Evolutionary conservation across 2,113 vertebrate genomes (phyloP).

Genomic region (Tapirus terrestris): DNA sequence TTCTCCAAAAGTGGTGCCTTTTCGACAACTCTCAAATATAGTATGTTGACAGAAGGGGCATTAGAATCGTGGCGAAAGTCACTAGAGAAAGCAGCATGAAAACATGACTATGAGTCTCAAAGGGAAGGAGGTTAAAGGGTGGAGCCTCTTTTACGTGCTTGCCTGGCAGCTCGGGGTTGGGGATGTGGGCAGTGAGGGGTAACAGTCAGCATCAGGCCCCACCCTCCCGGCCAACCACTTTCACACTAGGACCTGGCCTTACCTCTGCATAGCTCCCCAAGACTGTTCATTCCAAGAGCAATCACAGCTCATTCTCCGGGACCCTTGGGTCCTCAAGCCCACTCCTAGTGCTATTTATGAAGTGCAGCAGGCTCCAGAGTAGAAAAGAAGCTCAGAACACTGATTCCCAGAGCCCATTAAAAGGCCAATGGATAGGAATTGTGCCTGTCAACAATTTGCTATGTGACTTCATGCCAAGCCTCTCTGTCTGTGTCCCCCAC

Average conservation of each 20-base stretch:
- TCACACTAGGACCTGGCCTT: not conserved
- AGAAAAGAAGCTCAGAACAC: not conserved
- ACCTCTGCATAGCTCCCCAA: not conserved
- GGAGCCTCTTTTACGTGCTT: not conserved
- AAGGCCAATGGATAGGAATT: not conserved
- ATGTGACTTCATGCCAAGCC: not conserved
- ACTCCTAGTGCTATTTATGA: not conserved
- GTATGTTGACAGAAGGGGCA: not conserved
- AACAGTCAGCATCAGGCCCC: not conserved
- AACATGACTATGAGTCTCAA: not conserved
- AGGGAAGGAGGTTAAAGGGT: not conserved
- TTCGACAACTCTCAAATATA: not conserved
- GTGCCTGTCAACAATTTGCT: not conserved
- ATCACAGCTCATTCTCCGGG: not conserved
- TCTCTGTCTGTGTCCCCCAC: not conserved
- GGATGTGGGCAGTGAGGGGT: not conserved
- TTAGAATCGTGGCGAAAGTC: not conserved
- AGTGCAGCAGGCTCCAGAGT: not conserved
- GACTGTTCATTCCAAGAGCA: not conserved
- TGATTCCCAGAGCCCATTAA: not conserved
- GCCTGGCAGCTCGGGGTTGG: not conserved
- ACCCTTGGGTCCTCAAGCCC: not conserved
- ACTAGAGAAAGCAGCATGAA: not conserved
- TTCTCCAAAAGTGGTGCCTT: conserved; percentile 36
- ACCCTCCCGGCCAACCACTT: not conserved